Evolutionary conservation across 2,113 vertebrate species (phyloP), one percentile per base, ranked within the genome.

Genomic region (Onychostoma macrolepis): DNA sequence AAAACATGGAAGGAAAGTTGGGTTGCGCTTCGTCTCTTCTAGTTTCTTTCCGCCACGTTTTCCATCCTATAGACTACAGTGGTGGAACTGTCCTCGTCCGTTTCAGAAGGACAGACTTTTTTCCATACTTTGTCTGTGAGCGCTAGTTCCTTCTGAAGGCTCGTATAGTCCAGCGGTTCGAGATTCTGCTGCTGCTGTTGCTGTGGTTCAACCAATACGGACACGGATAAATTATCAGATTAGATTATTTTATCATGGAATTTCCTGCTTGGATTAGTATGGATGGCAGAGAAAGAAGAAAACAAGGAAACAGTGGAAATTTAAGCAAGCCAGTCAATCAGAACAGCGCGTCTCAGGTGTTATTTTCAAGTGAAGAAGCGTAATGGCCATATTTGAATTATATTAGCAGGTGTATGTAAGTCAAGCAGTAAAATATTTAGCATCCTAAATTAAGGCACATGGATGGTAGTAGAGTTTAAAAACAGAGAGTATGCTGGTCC

Each of bases 51-150:
- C 93, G 92, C 94, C 93, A 95, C 95, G 93, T 92, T 94, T 95
- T 97, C 96, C 97, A 97, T 97, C 95, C 97, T 97, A 98, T 98
- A 99, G 82, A 99, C 97, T 97, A 98, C 91, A 94, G 97, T 98
- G 94, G 96, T 98, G 93, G 97, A 97, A 95, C 95, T 95, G 96
- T 99, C 96, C 95, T 97, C 96, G 90, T 97, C 96, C 88, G 96
- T 96, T 96, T 99, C 97, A 17, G 92, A 90, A 79, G 97, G 94
- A 91, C 96, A 97, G 90, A 99, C 96, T 95, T 97, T 98, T 97
- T 96, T 98, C 97, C 98, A 99, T 56, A 97, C 94, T 92, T 96
- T 97, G 90, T 97, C 97, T 96, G 97, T 97, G 96, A 99, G 96
- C 95, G 97, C 96, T 91, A 99, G 97, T 95, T 99, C 98, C 93